Evolutionary conservation across 2,113 vertebrate species (phyloP), one percentile per base, ranked within the genome.

Genomic region (Illadopsis cleaveri): DNA sequence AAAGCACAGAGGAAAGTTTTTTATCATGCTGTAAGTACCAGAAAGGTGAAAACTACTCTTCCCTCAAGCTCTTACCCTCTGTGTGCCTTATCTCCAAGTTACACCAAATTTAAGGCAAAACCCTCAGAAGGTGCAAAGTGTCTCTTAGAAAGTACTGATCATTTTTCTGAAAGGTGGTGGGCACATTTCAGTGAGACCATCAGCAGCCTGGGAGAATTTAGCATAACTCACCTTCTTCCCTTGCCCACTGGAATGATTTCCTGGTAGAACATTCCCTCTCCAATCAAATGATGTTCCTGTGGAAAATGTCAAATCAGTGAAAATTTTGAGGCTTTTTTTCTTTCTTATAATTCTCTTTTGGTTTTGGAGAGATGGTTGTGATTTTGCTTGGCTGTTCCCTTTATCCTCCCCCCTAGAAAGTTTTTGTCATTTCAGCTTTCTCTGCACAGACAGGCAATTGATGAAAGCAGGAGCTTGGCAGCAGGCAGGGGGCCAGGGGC

Each of bases 1-100:
- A 96, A 50, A 47, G 97, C 97, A 98, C 47, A 51, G 68, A 98
- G 93, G 93, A 95, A 97, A 97, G 96, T 60, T 90, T 97, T 98
- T 97, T 97, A 98, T 98, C 96, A 98, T 90, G 17, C 94, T 96
- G 73, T 97, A 35, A 85, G 94, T 70, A 97, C 94, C 83, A 86
- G 78, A 96, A 83, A 96, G 95, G 97, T 96, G 90, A 95, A 95
- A 95, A 96, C 95, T 95, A 93, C 65, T 96, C 94, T 95, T 97
- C 86, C 56, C 77, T 82, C 37, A 76, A 96, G 85, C 70, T 66
- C 76, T 88, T 93, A 77, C 86, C 72, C 78, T 90, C 89, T 91
- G 22, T 86, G 42, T 92, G 70, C 50, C 73, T 96, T 94, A 96
- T 95, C 81, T 92, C 33, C 61, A 50, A 71, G 64, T 89, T 88